Conservation (phyloP, 2,888 invertebrate genomes). For the Rhagonycha fulva region DNA sequence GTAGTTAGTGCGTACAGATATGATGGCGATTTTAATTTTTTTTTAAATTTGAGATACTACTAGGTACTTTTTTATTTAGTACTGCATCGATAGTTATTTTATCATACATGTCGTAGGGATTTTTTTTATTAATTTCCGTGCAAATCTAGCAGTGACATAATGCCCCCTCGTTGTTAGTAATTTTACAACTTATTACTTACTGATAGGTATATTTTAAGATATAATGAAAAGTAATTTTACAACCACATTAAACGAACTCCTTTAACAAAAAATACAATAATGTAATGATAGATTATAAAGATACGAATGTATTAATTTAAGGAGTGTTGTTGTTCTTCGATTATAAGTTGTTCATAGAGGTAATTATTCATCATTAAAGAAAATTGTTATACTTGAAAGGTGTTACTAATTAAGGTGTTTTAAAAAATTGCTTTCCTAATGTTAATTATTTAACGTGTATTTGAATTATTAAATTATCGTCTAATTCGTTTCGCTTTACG, state of each 20-base stretch:
- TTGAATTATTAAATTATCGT: not conserved
- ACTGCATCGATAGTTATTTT: too few species aligned
- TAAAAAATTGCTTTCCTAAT: not conserved
- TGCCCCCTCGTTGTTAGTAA: too few species aligned
- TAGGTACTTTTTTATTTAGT: too few species aligned
- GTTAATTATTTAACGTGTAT: not conserved
- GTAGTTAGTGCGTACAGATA: too few species aligned
- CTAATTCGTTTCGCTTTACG: not conserved
- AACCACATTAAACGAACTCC: not conserved
- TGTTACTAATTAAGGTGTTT: not conserved
- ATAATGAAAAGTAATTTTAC: not conserved
- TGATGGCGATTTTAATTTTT: too few species aligned
- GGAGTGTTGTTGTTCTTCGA: not conserved
- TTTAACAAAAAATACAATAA: not conserved
- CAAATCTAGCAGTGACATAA: too few species aligned
- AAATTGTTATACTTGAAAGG: not conserved
- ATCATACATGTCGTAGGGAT: too few species aligned
- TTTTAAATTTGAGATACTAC: too few species aligned
- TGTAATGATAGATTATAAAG: not conserved
- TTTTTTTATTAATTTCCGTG: too few species aligned
- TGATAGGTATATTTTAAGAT: too few species aligned
- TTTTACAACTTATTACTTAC: too few species aligned
- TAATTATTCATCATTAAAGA: not conserved
- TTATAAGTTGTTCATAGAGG: not conserved
- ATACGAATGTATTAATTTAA: not conserved